Conservation (phyloP, 2,113 vertebrate genomes). For the Sturnira hondurensis region DNA sequence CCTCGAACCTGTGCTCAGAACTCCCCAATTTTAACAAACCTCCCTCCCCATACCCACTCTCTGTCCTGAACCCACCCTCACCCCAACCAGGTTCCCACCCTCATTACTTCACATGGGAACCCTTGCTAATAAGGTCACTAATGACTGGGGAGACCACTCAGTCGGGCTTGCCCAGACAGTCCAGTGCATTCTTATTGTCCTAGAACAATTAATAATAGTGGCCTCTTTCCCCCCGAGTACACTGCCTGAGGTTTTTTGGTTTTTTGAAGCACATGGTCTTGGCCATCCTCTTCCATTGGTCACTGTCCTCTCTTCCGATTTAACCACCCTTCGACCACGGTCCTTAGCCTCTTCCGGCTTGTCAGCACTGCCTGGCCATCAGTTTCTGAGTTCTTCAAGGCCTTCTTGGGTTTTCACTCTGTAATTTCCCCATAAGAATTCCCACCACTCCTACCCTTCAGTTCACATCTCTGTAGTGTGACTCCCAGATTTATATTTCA, state of each 20-base stretch:
- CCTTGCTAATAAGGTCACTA: background rate
- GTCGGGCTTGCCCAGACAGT: background rate
- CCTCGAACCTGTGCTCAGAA: background rate
- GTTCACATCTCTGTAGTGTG: background rate
- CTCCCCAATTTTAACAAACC: background rate
- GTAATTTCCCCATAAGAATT: background rate
- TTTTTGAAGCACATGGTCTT: background rate
- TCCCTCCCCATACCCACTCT: too few species aligned
- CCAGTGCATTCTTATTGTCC: background rate
- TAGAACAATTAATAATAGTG: background rate
- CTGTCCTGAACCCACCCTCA: background rate
- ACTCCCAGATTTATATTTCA: background rate
- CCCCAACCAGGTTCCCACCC: background rate
- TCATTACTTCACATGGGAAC: accelerated
- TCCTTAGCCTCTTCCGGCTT: background rate
- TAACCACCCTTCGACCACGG: background rate
- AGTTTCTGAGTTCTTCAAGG: background rate
- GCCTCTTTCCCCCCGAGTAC: background rate
- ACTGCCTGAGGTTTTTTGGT: accelerated
- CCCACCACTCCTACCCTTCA: background rate
- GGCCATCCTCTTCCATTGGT: background rate
- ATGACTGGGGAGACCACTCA: background rate
- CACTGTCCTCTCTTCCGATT: background rate
- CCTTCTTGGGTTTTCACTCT: background rate
- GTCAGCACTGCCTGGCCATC: background rate